Base-by-base conservation (phyloP, 2,797 vertebrate genomes). In the Taenioides sp. region DNA sequence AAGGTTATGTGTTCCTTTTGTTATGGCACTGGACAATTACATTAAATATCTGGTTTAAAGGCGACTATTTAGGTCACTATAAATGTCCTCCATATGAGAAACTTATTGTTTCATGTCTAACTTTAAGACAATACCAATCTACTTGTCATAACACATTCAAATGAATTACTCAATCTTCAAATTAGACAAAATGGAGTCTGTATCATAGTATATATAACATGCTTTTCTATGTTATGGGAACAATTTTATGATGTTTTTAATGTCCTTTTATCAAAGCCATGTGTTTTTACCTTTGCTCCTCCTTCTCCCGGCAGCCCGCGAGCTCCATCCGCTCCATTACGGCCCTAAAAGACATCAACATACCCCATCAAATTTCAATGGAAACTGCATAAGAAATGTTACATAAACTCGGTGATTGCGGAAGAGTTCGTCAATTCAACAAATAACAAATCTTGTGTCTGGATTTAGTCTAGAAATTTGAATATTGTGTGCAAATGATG, bases 241-340 rank as follows among this genome's bases (percentile, higher is more conserved):
- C 11, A 57, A 22, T 57, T 57, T 65, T 3, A n/a, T 7, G 22
- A 47, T 65, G 20, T 12, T 43, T 37, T n/a, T 16, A 27, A 27
- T 52, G 22, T 64, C n/a, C 18, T 7, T 1, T 14, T 20, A 28
- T 50, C 64, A 28, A 66, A n/a, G 2, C 2, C 16, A 31, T 43
- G 22, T 37, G 1, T 52, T 85, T 34, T 84, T 89, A 97, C 98
- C 96, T 99, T 99, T 70, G 84, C 54, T n/a, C 98, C 97, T 3
- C 94, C 74, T 86, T 99, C 97, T 89, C 98, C 98, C 4, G 98
- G 97, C 93, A 98, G 96, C 83, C 98, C 97, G 92, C 97, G 93
- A 74, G 96, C 92, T 65, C 98, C 98, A 40, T 99, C 98, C 16
- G 96, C 94, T 86, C 98, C 98, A 4, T 96, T 92, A 31, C 97